These are phyloP conservation scores for Todiramphus saurophagus DNA, from an alignment of 2,113 vertebrate species.

Conservation along the genomic window DNA sequence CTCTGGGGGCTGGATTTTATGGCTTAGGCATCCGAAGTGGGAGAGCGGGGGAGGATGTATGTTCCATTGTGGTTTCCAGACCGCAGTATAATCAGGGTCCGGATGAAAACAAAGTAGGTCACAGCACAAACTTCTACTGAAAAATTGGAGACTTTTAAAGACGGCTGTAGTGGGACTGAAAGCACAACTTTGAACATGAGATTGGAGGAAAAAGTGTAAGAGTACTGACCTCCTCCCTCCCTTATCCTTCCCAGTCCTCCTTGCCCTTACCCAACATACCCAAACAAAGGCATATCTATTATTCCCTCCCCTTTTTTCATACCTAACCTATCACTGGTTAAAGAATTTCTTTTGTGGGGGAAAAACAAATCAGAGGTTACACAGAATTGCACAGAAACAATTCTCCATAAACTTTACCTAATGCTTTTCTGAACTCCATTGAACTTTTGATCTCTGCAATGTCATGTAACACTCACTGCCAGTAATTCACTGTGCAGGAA, in stretches of 20 bases:
- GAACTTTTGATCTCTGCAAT: background rate
- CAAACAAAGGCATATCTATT: background rate
- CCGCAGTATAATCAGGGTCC: background rate
- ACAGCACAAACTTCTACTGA: background rate
- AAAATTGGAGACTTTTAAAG: background rate
- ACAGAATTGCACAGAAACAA: background rate
- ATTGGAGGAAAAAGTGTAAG: background rate
- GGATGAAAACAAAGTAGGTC: background rate
- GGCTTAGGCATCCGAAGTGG: background rate
- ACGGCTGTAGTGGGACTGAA: background rate
- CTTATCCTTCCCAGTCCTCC: background rate
- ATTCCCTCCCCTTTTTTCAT: background rate
- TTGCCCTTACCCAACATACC: background rate
- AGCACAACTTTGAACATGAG: background rate
- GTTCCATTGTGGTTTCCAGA: slow-evolving; percentile 32
- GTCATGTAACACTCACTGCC: background rate
- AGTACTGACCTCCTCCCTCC: background rate
- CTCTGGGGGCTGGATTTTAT: slow-evolving; percentile 11
- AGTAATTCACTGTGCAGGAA: background rate
- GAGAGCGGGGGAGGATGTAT: background rate
- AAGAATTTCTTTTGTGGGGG: background rate
- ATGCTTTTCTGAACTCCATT: background rate
- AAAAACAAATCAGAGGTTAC: background rate
- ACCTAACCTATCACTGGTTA: background rate
- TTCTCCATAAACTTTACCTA: background rate